A percentile compares a stretch with the other conserved stretches of the same genome.
These are phyloP conservation scores for Hoplodrina ambigua DNA, from an alignment of 2,888 invertebrate species.

Conservation along the genomic window DNA sequence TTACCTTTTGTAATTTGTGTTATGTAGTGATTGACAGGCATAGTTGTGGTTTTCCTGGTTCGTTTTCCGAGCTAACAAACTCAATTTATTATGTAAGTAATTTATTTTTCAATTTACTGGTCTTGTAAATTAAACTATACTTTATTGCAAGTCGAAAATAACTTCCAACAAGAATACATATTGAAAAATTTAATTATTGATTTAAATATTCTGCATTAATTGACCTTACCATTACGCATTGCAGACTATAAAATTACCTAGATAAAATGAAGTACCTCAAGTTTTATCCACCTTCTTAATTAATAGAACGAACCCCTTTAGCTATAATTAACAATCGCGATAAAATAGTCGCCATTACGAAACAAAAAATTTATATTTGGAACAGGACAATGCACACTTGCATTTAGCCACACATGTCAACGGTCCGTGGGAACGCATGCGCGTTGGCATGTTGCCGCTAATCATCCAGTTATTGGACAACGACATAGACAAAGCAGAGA, in stretches of 20 bases:
- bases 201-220: conserved; percentile 8
- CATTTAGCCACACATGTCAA: conserved; percentile 59
- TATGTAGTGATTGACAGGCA: conserved; percentile 1
- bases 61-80: neutral
- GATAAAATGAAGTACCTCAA: too few species aligned
- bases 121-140: too few species aligned
- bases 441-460: conserved; percentile 50
- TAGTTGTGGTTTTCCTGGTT: conserved; percentile 23
- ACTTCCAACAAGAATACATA: too few species aligned
- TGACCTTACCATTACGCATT: neutral
- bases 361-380: conserved; percentile 35
- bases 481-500: conserved; percentile 16
- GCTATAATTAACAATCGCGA: neutral
- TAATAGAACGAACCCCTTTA: neutral
- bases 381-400: conserved; percentile 63
- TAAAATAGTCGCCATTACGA: neutral
- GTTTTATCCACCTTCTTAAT: neutral
- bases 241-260: neutral
- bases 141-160: neutral
- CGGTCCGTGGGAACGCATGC: conserved; percentile 64
- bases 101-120: neutral
- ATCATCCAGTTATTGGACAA: conserved; percentile 49
- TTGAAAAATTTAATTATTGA: too few species aligned
- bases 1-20: conserved; percentile 3
- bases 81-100: conserved; percentile 2